These are phyloP conservation scores for Halictus quadricinctus DNA, from an alignment of 2,888 invertebrate genomes.

Conservation along the genomic window DNA sequence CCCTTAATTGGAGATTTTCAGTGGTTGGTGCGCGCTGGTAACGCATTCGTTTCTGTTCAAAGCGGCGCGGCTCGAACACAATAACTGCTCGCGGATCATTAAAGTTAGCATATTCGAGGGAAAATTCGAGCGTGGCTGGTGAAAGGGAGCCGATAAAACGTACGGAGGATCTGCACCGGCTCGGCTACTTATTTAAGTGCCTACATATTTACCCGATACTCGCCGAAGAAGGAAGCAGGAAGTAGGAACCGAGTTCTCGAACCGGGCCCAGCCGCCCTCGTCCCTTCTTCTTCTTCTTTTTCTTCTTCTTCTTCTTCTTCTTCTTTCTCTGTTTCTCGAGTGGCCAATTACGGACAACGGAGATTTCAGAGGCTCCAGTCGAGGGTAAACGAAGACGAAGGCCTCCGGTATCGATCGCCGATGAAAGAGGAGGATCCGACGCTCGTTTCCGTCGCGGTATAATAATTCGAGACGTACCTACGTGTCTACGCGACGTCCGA, in stretches of 20 bases:
- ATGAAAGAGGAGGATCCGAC: slow-evolving; percentile 12
- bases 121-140: slow-evolving; percentile 19
- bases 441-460: background rate
- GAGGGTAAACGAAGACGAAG: slow-evolving; percentile 37
- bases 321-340: slow-evolving; percentile 53
- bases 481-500: background rate
- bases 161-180: background rate
- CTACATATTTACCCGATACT: slow-evolving; percentile 55
- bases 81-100: slow-evolving; percentile 48
- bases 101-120: slow-evolving; percentile 24
- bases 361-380: slow-evolving; percentile 39
- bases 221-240: slow-evolving; percentile 12
- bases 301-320: background rate
- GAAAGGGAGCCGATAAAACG: background rate
- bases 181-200: slow-evolving; percentile 16
- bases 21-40: background rate
- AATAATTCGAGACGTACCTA: slow-evolving; percentile 1
- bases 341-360: slow-evolving; percentile 66
- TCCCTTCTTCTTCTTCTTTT: slow-evolving; percentile 13
- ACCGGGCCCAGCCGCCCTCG: slow-evolving; percentile 33
- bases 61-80: slow-evolving; percentile 23
- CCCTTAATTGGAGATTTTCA: slow-evolving; percentile 49
- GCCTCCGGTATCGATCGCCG: slow-evolving; percentile 41
- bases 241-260: background rate
- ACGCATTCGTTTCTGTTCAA: slow-evolving; percentile 10